Percentiles rank a stretch among this genome's conserved stretches.
Conservation (phyloP, 2,113 vertebrate genomes). For the Ovis aries region DNA sequence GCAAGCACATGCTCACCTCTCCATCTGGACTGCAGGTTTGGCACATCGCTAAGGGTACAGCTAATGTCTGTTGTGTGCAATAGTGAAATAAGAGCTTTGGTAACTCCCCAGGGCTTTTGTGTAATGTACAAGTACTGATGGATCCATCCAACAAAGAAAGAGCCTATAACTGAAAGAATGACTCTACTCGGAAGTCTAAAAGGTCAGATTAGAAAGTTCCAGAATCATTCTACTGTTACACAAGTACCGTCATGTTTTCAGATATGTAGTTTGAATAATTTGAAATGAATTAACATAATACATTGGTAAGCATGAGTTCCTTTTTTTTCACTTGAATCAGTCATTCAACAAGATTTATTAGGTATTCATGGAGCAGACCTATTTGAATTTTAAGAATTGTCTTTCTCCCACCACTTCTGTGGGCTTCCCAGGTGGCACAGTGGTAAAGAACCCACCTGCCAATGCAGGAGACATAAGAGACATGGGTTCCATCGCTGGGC, state of each 20-base stretch:
- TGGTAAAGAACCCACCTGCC: background rate
- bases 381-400: background rate
- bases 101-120: background rate
- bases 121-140: background rate
- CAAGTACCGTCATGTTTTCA: background rate
- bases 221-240: background rate
- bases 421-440: background rate
- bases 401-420: background rate
- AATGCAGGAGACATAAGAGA: background rate
- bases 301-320: background rate
- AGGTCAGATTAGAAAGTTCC: background rate
- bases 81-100: background rate
- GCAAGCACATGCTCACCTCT: background rate
- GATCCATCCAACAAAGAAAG: background rate
- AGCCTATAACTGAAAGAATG: background rate
- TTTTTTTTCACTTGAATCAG: background rate
- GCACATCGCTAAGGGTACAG: fast-evolving
- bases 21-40: background rate
- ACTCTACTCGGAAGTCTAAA: background rate
- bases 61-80: background rate
- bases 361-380: background rate
- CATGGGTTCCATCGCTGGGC: background rate
- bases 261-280: background rate
- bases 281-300: background rate
- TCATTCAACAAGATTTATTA: background rate